These are phyloP conservation scores for Hydrozoanthus gracilis DNA, from an alignment of 92 coral and sea anemone species.

Conservation along the genomic window DNA sequence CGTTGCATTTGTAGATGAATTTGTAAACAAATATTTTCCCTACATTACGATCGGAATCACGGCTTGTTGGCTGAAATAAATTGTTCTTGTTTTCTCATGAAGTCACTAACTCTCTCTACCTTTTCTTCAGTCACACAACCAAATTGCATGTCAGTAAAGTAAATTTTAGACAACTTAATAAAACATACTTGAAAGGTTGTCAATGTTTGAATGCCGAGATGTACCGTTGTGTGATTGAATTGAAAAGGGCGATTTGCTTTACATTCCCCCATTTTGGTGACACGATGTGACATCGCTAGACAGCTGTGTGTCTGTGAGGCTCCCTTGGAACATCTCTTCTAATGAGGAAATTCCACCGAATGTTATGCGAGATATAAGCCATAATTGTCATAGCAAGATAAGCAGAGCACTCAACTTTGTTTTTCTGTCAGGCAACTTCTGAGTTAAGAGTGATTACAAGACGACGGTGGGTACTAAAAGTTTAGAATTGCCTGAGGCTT, in stretches of 20 bases:
- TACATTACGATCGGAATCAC: conserved; percentile 66
- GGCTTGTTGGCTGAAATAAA: conserved; percentile 54
- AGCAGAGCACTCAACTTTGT: too few species aligned
- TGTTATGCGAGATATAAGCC: conserved; percentile 3
- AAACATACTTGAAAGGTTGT: conserved; percentile 37
- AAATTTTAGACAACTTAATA: conserved; percentile 48
- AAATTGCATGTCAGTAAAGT: conserved; percentile 60
- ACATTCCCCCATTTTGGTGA: conserved; percentile 76
- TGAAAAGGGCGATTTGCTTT: conserved; percentile 58
- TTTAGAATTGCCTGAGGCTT: too few species aligned
- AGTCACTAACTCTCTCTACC: conserved; percentile 53
- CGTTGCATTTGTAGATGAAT: too few species aligned
- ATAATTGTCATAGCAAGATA: too few species aligned
- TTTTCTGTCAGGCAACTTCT: too few species aligned
- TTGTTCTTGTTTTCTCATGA: conserved; percentile 56
- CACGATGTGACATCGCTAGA: conserved; percentile 66
- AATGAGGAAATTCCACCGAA: conserved; percentile 59
- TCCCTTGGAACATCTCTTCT: conserved; percentile 58
- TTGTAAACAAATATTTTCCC: too few species aligned
- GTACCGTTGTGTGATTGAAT: conserved; percentile 53
- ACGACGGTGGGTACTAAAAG: too few species aligned
- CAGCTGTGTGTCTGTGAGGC: conserved; percentile 65
- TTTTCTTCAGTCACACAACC: conserved; percentile 49
- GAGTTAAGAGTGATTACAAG: too few species aligned
- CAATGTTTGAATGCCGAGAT: conserved; percentile 50